These are phyloP conservation scores for Paedocypris micromegethes DNA, from an alignment of 2,797 vertebrate genomes.

Conservation along the genomic window DNA sequence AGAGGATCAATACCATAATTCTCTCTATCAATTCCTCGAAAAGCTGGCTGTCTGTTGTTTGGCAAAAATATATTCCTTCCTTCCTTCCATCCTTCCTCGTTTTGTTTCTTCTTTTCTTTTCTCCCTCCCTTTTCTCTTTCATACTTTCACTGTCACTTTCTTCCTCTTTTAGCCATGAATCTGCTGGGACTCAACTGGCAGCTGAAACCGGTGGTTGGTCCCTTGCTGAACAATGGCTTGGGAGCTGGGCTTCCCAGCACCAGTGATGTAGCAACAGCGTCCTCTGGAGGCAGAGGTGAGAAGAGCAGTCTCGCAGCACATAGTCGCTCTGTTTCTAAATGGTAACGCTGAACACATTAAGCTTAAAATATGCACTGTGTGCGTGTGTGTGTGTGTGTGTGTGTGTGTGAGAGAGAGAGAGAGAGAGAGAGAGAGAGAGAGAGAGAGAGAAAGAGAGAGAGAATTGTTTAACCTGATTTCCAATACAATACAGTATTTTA, in stretches of 20 bases:
- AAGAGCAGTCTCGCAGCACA: constrained; percentile 27
- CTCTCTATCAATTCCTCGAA: neutral
- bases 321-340: neutral
- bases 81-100: constrained; percentile 24
- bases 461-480: too few species aligned
- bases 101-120: constrained; percentile 12
- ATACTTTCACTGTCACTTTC: constrained; percentile 43
- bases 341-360: neutral
- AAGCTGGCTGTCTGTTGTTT: too few species aligned
- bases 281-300: constrained; percentile 83
- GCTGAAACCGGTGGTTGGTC: constrained; percentile 79
- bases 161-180: constrained; percentile 74
- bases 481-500: too few species aligned
- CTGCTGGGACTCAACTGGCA: constrained; percentile 86
- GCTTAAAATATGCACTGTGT: neutral
- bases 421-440: too few species aligned
- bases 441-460: too few species aligned
- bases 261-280: constrained; percentile 73
- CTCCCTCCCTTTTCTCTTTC: constrained; percentile 43
- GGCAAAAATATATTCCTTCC: neutral
- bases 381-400: too few species aligned
- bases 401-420: too few species aligned
- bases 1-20: constrained; percentile 16
- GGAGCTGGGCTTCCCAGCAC: constrained; percentile 67
- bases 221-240: constrained; percentile 78